Base-by-base conservation (phyloP, 1,140 invertebrate species). In the Neodiprion lecontei region DNA sequence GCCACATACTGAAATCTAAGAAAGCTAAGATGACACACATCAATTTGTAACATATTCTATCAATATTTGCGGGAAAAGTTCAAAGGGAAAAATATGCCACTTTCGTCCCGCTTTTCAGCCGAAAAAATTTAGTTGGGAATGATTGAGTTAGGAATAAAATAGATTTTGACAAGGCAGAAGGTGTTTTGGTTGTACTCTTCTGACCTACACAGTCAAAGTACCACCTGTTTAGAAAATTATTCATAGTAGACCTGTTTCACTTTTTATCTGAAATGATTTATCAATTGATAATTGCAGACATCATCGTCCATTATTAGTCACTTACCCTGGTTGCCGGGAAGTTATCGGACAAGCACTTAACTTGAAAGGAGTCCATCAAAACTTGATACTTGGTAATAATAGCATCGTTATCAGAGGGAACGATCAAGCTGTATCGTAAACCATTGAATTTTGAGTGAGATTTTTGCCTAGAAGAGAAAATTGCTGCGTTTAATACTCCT, bases 121-220 rank as follows among this genome's bases (percentile, higher is more conserved):
- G 17, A 21, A 21, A 21, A 21, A 21, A 1, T 21, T 21, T 21
- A 21, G 17, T 21, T 21, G 17, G 17, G 17, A 21, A 21, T 21
- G 17, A 21, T 21, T 21, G 17, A 21, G 17, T 21, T 21, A 21
- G 17, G 0, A 21, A 21, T 47, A 21, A 21, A 21, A 21, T 21
- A 21, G 17, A 21, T 53, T 10, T n/a, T 10, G 50, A 53, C 50
- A 53, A 78, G 68, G 82, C 77, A 50, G 67, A 71, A 61, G 78
- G 79, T 5, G 76, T 82, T 48, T 17, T 81, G n/a, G 74, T 81
- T 11, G 78, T 81, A 75, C 83, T 80, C 84, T 82, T 86, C 49
- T 82, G 79, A 74, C 76, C 78, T 8, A 76, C 75, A 23, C 82
- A 83, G 69, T 77, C 78, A 10, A 79, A 79, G 82, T 83, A 78